Base-by-base conservation (phyloP, 2,113 vertebrate species). In the Oreochromis spilurus region DNA sequence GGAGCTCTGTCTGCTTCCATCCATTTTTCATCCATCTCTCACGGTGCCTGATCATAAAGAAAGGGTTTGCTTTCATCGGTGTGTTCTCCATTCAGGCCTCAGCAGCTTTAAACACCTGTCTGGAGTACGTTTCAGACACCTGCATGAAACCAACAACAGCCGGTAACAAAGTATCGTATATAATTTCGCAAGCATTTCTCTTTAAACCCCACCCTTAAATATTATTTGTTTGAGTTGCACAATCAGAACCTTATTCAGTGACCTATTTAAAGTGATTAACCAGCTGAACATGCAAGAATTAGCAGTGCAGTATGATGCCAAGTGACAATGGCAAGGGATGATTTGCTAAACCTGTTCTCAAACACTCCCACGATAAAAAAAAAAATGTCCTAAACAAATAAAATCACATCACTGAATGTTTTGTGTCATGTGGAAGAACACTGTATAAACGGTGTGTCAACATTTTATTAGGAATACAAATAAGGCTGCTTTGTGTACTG, bases 61-160 rank as follows among this genome's bases (percentile, higher is more conserved):
- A 81, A 92, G 86, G 84, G 58, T 79, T 29, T 16, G 2, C 83
- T 93, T 91, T 93, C 90, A 86, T 85, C 54, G 3, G 26, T 48
- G 55, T 80, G 81, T 79, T 85, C 82, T 81, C 55, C 9, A 16
- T 72, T 89, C n/a, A 38, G 65, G 75, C 83, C 72, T 84, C 38
- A 3, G 57, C 2, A 17, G 57, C 80, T 60, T 84, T 81, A 36
- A 84, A 45, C 14, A 50, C 81, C 40, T 72, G 65, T 80, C 48
- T 36, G 14, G 54, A 65, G 53, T 55, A 45, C 1, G 17, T 80
- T 67, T 79, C 31, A 21, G n/a, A 78, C 60, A 88, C 57, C 81
- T 81, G 83, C 54, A 62, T 45, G 8, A 52, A 31, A 77, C 72
- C 10, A 52, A 13, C 48, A 52, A 31, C 4, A 77, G 24, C 16